phyloP scores from a whole-genome alignment of 2,888 invertebrate genomes.

The Antitype chi region DNA sequence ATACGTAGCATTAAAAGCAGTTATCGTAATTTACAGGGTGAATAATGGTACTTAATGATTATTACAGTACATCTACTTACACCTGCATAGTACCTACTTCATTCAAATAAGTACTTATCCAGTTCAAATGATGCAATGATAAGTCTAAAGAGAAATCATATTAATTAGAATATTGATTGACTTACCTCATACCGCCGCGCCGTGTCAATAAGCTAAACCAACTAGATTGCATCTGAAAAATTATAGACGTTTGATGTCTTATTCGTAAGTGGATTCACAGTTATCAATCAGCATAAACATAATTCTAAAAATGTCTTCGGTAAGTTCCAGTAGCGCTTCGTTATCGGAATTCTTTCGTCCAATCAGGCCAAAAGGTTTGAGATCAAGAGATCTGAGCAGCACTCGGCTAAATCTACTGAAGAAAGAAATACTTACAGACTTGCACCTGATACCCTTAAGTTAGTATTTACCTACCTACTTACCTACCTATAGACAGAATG shows the following conservation, averaged over 20 bases:
- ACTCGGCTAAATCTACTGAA: constrained; percentile 90
- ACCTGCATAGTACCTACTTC: background rate
- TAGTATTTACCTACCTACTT: constrained; percentile 66
- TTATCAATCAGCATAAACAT: background rate
- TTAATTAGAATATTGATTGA: background rate
- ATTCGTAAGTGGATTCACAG: background rate
- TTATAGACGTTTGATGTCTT: background rate
- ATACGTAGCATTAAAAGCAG: background rate
- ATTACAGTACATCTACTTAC: no score
- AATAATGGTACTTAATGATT: background rate
- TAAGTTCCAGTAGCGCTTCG: constrained; percentile 78
- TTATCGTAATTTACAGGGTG: background rate
- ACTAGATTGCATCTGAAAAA: constrained; percentile 30
- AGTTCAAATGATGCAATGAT: background rate
- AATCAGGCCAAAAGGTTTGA: constrained; percentile 79
- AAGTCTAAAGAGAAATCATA: background rate
- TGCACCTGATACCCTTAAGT: constrained; percentile 88
- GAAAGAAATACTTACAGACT: constrained; percentile 90
- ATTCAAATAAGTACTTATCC: background rate
- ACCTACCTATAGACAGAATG: background rate
- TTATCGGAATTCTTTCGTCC: constrained; percentile 86
- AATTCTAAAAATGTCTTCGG: constrained; percentile 72
- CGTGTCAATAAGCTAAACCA: constrained; percentile 22
- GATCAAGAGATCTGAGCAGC: constrained; percentile 81
- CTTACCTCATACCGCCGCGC: background rate